Conservation (phyloP, 1,140 invertebrate species). For the Leptinotarsa texana region DNA sequence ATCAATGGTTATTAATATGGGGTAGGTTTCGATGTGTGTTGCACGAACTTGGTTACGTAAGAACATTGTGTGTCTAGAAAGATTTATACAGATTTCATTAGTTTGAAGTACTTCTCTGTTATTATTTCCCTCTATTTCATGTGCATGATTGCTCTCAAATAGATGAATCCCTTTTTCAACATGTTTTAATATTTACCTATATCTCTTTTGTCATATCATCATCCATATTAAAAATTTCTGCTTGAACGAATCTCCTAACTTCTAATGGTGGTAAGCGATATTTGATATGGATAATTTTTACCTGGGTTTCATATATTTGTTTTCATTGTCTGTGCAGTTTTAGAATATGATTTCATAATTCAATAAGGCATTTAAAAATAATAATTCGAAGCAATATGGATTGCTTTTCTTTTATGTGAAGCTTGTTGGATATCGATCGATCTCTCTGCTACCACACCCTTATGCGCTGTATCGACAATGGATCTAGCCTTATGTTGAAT, state of each 20-base stretch:
- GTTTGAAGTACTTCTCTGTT: background rate
- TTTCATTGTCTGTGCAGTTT: slow-evolving; percentile 33
- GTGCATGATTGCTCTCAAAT: slow-evolving; percentile 14
- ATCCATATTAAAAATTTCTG: slow-evolving; percentile 39
- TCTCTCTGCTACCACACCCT: slow-evolving; percentile 22
- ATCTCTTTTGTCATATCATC: slow-evolving; percentile 10
- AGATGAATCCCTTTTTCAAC: slow-evolving; percentile 14
- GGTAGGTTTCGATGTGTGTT: slow-evolving; percentile 43
- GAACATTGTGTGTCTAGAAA: slow-evolving; percentile 4
- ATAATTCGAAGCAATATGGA: background rate
- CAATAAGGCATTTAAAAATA: slow-evolving; percentile 11
- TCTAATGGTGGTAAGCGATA: slow-evolving; percentile 33
- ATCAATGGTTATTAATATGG: slow-evolving; percentile 34
- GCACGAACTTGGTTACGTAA: slow-evolving; percentile 28
- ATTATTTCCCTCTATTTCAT: background rate
- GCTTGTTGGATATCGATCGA: slow-evolving; percentile 19
- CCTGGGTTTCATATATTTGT: slow-evolving; percentile 31
- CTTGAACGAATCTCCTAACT: slow-evolving; percentile 27
- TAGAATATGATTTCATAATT: slow-evolving; percentile 44
- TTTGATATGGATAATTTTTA: slow-evolving; percentile 42
- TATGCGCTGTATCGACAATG: background rate
- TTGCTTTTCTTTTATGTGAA: slow-evolving; percentile 8
- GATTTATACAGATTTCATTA: background rate
- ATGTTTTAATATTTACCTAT: slow-evolving; percentile 20
- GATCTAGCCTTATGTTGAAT: background rate